These are phyloP conservation scores for Euphydryas editha DNA, from an alignment of 2,888 invertebrate species.

Conservation along the genomic window DNA sequence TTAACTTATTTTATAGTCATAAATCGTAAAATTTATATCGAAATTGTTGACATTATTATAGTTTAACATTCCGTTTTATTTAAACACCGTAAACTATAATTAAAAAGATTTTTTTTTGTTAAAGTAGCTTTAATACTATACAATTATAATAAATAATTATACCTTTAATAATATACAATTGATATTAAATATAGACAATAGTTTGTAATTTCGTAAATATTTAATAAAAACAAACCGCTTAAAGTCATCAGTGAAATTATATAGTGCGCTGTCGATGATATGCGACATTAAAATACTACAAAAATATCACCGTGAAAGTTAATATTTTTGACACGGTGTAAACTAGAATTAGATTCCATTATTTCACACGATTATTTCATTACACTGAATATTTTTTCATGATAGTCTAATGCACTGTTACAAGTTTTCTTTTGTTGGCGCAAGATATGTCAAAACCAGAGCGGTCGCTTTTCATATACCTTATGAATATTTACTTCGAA, in stretches of 20 bases:
- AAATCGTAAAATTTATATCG: conserved; percentile 16
- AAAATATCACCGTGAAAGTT: not conserved
- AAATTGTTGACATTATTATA: conserved; percentile 1
- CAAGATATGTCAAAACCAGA: conserved; percentile 23
- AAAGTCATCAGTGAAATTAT: too few species aligned
- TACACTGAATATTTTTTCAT: conserved; percentile 8
- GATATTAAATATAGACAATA: too few species aligned
- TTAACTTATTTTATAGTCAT: conserved; percentile 18
- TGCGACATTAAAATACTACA: too few species aligned
- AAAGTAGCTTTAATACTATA: too few species aligned
- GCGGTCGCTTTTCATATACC: conserved; percentile 27
- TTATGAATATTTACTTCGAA: conserved; percentile 26
- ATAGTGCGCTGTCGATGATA: too few species aligned
- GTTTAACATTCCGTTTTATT: not conserved
- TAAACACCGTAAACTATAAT: too few species aligned
- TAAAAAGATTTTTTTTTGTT: too few species aligned
- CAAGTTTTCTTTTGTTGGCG: conserved; percentile 25
- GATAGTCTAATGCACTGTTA: conserved; percentile 16
- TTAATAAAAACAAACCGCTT: too few species aligned
- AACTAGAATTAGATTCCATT: not conserved
- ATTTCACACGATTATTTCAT: not conserved
- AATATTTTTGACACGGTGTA: not conserved
- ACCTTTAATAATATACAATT: too few species aligned
- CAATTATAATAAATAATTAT: too few species aligned
- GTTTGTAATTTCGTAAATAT: too few species aligned